These are phyloP conservation scores for Chaetogeoica ovagalla DNA, from an alignment of 2,888 invertebrate species.

Conservation along the genomic window DNA sequence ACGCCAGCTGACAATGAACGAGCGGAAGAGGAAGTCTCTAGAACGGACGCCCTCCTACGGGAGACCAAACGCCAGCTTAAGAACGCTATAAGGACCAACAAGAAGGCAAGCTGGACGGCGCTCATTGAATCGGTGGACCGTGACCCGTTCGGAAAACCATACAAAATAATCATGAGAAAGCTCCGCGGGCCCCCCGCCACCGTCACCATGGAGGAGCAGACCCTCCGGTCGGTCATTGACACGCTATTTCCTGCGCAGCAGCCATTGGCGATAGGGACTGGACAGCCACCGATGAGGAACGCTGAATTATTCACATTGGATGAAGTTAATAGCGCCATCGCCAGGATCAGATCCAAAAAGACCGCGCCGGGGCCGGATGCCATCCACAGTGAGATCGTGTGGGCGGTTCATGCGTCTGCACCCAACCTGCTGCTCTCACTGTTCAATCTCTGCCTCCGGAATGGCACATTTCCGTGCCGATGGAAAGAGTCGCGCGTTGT, in stretches of 20 bases:
- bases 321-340: not conserved
- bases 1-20: no score
- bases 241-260: not conserved
- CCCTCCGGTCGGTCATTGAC: not conserved
- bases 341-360: not conserved
- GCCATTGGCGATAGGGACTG: no score
- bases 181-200: not conserved
- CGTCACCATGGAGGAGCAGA: not conserved
- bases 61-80: not conserved
- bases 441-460: not conserved
- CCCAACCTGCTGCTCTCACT: not conserved
- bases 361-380: not conserved
- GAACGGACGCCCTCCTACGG: not conserved
- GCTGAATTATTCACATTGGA: not conserved
- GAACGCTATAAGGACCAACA: not conserved
- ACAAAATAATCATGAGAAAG: not conserved
- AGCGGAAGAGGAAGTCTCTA: not conserved
- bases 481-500: not conserved
- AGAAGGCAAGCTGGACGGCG: not conserved
- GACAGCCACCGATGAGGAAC: fast-evolving
- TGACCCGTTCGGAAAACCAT: not conserved
- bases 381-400: not conserved
- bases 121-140: not conserved
- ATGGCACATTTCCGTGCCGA: not conserved
- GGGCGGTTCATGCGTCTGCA: not conserved